phyloP scores from a whole-genome alignment of 1,140 invertebrate species.

The Solen grandis region DNA sequence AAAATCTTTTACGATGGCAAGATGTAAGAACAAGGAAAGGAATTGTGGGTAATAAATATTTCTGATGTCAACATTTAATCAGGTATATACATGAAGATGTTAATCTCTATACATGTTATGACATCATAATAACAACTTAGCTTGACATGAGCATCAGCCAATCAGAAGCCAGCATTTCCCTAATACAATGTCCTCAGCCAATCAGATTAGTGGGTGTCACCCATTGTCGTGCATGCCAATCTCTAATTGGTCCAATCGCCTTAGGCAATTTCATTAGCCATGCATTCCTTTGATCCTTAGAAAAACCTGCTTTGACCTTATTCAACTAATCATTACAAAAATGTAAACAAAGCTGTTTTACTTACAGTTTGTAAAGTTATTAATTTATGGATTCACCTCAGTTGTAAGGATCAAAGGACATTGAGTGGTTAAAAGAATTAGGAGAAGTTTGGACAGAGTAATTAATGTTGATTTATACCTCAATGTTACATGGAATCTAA shows the following conservation, averaged over 20 bases:
- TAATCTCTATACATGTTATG: neutral
- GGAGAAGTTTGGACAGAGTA: neutral
- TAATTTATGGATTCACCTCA: neutral
- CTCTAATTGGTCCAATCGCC: conserved; percentile 41
- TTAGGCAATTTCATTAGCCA: neutral
- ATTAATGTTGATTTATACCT: neutral
- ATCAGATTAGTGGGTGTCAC: conserved; percentile 46
- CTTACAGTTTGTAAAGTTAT: neutral
- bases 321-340: neutral
- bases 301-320: conserved; percentile 2
- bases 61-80: neutral
- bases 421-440: neutral
- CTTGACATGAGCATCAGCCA: neutral
- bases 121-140: neutral
- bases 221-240: conserved; percentile 26
- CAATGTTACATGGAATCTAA: too few species aligned
- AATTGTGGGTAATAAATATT: too few species aligned
- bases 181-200: neutral
- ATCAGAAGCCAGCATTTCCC: neutral
- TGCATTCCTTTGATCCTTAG: neutral
- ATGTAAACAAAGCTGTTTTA: conserved; percentile 10
- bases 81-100: neutral
- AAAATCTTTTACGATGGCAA: too few species aligned
- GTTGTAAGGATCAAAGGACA: neutral
- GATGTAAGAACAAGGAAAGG: too few species aligned